Conservation (phyloP, 2,888 invertebrate species). For the Spialia ferax region DNA sequence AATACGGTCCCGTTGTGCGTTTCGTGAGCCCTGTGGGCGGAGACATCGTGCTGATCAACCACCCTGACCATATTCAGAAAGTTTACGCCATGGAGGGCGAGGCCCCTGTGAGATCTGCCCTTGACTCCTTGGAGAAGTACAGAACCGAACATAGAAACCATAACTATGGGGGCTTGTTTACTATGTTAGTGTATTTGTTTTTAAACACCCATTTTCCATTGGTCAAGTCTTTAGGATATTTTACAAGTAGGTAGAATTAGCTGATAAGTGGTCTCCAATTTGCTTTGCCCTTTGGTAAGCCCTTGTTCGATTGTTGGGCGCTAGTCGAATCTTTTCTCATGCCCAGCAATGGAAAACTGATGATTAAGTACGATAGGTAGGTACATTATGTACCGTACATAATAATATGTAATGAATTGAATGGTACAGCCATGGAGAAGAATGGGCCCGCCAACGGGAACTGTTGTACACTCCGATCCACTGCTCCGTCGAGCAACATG, state of each 20-base stretch:
- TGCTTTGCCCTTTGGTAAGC: neutral
- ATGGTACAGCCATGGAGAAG: slow-evolving; percentile 81
- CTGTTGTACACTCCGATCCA: slow-evolving; percentile 80
- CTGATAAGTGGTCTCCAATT: neutral
- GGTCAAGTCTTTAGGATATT: neutral
- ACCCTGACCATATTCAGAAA: slow-evolving; percentile 88
- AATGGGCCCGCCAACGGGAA: slow-evolving; percentile 86
- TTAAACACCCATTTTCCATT: no score
- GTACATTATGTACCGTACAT: neutral
- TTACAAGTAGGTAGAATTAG: neutral
- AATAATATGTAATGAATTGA: neutral
- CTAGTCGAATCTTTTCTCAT: no score
- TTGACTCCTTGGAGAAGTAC: slow-evolving; percentile 89
- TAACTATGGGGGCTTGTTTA: slow-evolving; percentile 82
- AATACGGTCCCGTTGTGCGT: slow-evolving; percentile 89
- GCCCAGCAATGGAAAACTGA: neutral
- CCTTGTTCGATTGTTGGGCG: no score
- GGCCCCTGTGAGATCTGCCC: slow-evolving; percentile 86
- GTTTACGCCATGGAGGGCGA: slow-evolving; percentile 88
- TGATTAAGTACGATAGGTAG: neutral
- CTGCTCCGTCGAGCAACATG: slow-evolving; percentile 62
- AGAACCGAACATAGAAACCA: slow-evolving; percentile 85
- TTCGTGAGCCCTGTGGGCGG: slow-evolving; percentile 88
- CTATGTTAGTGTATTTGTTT: slow-evolving; percentile 14
- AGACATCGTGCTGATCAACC: slow-evolving; percentile 88